Conservation (phyloP, 2,797 vertebrate genomes). For the Paramormyrops hopkinsi region DNA sequence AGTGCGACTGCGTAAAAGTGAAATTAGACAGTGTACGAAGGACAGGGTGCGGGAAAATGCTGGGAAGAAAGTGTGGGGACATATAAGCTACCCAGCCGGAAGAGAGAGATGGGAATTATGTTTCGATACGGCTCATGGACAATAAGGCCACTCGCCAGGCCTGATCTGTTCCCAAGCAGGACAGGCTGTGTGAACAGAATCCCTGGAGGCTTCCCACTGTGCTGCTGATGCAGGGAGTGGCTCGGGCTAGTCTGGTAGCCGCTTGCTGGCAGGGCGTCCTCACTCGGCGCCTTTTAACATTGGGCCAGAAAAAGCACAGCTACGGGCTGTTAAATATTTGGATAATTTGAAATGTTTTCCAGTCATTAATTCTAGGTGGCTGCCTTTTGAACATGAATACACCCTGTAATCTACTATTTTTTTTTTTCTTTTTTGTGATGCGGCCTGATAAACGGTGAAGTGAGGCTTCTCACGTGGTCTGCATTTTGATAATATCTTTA, state of each 20-base stretch:
- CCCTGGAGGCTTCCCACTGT: background rate
- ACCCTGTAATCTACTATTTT: background rate
- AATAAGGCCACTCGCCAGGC: background rate
- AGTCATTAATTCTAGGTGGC: background rate
- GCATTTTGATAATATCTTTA: background rate
- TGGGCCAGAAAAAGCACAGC: background rate
- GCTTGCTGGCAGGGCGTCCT: background rate
- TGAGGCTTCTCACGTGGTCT: background rate
- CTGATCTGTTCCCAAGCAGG: background rate
- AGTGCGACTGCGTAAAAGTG: background rate
- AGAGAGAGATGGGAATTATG: background rate
- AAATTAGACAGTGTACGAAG: background rate
- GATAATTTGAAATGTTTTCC: conserved; percentile 3
- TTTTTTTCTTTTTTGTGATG: background rate
- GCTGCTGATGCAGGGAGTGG: background rate
- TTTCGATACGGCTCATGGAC: background rate
- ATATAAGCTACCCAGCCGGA: background rate
- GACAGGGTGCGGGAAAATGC: background rate
- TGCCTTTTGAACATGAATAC: background rate
- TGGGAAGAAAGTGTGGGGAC: background rate
- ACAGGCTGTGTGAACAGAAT: background rate
- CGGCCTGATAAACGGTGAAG: background rate
- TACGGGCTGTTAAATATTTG: background rate
- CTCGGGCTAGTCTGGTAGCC: background rate
- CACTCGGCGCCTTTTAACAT: background rate